These are phyloP conservation scores for Oedothorax gibbosus DNA, from an alignment of 1,140 invertebrate genomes.

Conservation along the genomic window DNA sequence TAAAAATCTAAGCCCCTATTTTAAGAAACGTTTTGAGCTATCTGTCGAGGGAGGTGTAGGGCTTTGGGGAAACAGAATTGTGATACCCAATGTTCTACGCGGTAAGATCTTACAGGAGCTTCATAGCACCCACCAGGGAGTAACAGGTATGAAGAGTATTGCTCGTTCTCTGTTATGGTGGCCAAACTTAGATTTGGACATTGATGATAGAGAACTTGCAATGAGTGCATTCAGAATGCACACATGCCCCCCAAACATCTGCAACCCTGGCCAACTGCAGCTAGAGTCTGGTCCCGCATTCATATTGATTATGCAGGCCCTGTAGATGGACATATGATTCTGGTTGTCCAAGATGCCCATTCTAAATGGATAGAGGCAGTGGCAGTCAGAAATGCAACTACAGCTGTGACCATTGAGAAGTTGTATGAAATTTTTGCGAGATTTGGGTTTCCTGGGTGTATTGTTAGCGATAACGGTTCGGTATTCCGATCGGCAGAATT, in stretches of 20 bases:
- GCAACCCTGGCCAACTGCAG: constrained; percentile 11
- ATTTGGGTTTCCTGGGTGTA: constrained; percentile 65
- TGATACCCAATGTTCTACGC: background rate
- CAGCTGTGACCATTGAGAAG: background rate
- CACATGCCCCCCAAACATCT: background rate
- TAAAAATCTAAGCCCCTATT: background rate
- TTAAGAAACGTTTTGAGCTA: constrained; percentile 12
- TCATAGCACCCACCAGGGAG: constrained; percentile 32
- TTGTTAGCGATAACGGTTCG: constrained; percentile 68
- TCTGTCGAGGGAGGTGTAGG: background rate
- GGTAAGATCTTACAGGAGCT: constrained; percentile 12
- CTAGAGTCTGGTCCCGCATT: constrained; percentile 2
- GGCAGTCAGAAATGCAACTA: background rate
- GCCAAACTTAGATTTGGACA: constrained; percentile 30
- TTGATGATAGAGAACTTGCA: background rate
- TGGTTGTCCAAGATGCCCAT: constrained; percentile 33
- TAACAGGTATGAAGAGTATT: constrained; percentile 27
- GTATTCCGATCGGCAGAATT: constrained; percentile 67
- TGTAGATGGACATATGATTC: constrained; percentile 11
- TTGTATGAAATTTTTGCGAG: constrained; percentile 50
- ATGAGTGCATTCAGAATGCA: constrained; percentile 14
- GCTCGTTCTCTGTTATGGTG: constrained; percentile 27
- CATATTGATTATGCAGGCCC: constrained; percentile 26
- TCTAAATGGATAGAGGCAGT: constrained; percentile 36
- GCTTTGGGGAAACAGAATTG: constrained; percentile 15